phyloP scores from a whole-genome alignment of 2,113 vertebrate species.

The Puntigrus tetrazona region DNA sequence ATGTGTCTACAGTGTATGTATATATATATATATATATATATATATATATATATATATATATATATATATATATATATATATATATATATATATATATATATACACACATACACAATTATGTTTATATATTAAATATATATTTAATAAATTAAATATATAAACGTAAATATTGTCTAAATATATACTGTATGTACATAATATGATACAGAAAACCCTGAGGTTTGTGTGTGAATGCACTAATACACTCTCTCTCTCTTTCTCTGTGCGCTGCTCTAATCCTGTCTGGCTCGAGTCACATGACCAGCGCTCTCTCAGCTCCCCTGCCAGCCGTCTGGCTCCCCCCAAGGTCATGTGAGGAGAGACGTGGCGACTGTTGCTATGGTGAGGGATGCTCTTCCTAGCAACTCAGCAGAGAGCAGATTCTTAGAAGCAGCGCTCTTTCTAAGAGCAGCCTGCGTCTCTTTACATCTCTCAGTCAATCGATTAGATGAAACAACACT shows the following conservation, averaged over 20 bases:
- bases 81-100: no score
- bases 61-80: no score
- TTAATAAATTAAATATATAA: no score
- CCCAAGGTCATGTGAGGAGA: slow-evolving; percentile 71
- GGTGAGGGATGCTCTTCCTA: slow-evolving; percentile 74
- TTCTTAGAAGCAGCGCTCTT: not conserved
- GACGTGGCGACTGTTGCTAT: slow-evolving; percentile 68
- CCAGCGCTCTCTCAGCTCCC: slow-evolving; percentile 3
- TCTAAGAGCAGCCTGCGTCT: not conserved
- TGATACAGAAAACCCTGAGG: not conserved
- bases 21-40: no score
- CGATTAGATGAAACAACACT: not conserved
- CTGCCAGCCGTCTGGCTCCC: slow-evolving; percentile 57
- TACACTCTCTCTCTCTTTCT: not conserved
- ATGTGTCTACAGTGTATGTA: no score
- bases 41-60: no score
- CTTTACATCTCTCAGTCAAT: not conserved
- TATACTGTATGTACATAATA: no score
- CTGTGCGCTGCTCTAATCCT: slow-evolving; percentile 46
- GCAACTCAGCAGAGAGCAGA: slow-evolving; percentile 61
- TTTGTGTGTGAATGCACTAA: not conserved
- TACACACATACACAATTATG: no score
- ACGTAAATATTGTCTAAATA: no score
- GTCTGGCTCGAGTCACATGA: slow-evolving; percentile 63
- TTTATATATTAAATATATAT: no score